phyloP scores from a whole-genome alignment of 2,113 vertebrate genomes.

The Anoura caudifer region DNA sequence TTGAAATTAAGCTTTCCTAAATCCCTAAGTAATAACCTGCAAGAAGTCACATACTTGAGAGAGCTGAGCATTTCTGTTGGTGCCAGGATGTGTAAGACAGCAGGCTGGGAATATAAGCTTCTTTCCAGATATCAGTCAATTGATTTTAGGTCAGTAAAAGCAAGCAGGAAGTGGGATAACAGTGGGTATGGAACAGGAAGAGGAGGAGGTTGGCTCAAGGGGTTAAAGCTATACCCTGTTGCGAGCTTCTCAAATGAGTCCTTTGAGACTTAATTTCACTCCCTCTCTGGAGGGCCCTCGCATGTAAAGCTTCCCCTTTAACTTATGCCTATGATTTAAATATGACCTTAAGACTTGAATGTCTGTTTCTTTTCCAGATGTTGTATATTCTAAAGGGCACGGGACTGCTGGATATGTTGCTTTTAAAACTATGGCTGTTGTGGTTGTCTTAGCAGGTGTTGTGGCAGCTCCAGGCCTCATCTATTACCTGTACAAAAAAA shows the following conservation, averaged over 20 bases:
- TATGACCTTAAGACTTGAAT: not conserved
- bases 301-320: not conserved
- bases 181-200: not conserved
- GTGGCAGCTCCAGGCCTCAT: not conserved
- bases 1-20: not conserved
- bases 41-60: not conserved
- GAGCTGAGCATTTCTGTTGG: not conserved
- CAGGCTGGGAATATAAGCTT: not conserved
- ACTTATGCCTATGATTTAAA: not conserved
- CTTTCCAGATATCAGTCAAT: not conserved
- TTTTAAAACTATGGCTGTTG: not conserved
- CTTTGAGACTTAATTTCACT: not conserved
- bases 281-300: not conserved
- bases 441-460: not conserved
- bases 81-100: not conserved
- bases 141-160: not conserved
- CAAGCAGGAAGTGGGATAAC: not conserved
- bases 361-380: constrained; percentile 34
- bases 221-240: not conserved
- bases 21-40: not conserved
- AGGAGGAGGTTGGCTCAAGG: not conserved
- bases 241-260: not conserved
- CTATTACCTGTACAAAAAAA: constrained; percentile 27
- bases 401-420: not conserved
- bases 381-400: fast-evolving